Base-by-base conservation (phyloP, 2,113 vertebrate genomes). In the Irena cyanogastra region DNA sequence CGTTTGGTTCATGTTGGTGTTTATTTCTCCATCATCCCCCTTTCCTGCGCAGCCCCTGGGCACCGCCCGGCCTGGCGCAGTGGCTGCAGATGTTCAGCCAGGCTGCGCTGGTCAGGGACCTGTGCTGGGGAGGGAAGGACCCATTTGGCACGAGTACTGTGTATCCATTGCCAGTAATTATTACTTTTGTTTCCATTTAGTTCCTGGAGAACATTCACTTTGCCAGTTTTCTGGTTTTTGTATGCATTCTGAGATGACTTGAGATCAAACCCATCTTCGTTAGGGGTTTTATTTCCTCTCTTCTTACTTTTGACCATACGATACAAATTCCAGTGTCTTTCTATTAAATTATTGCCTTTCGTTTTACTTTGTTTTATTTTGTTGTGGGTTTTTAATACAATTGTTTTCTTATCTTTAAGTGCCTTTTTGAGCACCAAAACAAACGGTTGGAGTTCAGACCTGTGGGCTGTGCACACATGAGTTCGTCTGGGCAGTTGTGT, bases 391-490 rank as follows among this genome's bases (percentile, higher is more conserved):
- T 97, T 95, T 94, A 97, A 89, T 97, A 87, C 96, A 94, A 30
- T 97, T 78, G 87, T 89, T 97, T 97, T 96, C 94, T 98, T 95
- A 97, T 97, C 97, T 98, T 94, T 97, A 98, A 98, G 98, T 98
- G 98, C 98, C 98, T 98, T 98, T 96, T 97, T 97, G 98, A 98
- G 97, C 97, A 98, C 97, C 83, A 60, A 97, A 98, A 97, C 92
- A 89, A 97, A 90, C 27, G 28, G 45, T 77, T 89, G 94, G 97
- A 94, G 83, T 96, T 95, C 90, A 78, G 87, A 95, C 95, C 93
- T 92, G 83, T 95, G 94, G 90, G 89, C 91, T 74, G 81, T 89
- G 77, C 82, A 35, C 83, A 68, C 75, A 31, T 30, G 64, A 65
- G 66, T 84, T 93, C 71, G 95, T 91, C 81, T 83, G 92, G 95